phyloP scores from a whole-genome alignment of 2,888 invertebrate genomes.

The Epinotia ramella region DNA sequence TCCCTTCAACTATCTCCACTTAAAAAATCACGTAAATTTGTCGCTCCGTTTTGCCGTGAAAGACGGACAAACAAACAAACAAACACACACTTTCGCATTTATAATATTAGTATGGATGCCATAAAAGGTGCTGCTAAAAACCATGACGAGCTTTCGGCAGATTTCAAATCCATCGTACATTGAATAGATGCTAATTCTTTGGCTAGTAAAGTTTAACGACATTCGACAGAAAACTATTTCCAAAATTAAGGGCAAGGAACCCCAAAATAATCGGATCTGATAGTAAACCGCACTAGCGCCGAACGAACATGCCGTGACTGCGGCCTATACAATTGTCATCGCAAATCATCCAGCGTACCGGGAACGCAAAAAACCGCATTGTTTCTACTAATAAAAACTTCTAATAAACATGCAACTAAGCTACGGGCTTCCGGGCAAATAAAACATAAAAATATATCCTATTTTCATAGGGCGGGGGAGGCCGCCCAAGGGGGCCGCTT shows the following conservation, averaged over 20 bases:
- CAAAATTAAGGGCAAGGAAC: background rate
- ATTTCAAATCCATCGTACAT: too few species aligned
- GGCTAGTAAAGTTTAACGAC: background rate
- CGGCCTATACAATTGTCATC: conserved; percentile 66
- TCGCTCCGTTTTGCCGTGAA: too few species aligned
- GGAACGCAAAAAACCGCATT: conserved; percentile 69
- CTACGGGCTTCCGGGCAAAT: conserved; percentile 84
- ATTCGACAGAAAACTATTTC: background rate
- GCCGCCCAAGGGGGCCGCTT: conserved; percentile 63
- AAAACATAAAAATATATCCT: conserved; percentile 86
- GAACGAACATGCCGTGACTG: conserved; percentile 76
- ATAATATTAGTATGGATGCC: too few species aligned
- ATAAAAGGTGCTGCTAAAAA: too few species aligned
- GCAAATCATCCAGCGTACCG: conserved; percentile 66
- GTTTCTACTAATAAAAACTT: conserved; percentile 84
- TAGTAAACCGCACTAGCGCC: conserved; percentile 54
- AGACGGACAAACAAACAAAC: too few species aligned
- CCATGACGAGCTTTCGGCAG: too few species aligned
- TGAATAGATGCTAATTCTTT: too few species aligned
- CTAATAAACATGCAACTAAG: conserved; percentile 86
- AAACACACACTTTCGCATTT: too few species aligned
- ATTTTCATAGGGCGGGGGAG: conserved; percentile 84
- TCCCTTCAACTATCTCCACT: too few species aligned
- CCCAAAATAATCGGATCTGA: conserved; percentile 33
- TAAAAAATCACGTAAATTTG: too few species aligned